Evolutionary conservation across 1,140 invertebrate species (phyloP).

Genomic region (Hyposmocoma kahamanoa): DNA sequence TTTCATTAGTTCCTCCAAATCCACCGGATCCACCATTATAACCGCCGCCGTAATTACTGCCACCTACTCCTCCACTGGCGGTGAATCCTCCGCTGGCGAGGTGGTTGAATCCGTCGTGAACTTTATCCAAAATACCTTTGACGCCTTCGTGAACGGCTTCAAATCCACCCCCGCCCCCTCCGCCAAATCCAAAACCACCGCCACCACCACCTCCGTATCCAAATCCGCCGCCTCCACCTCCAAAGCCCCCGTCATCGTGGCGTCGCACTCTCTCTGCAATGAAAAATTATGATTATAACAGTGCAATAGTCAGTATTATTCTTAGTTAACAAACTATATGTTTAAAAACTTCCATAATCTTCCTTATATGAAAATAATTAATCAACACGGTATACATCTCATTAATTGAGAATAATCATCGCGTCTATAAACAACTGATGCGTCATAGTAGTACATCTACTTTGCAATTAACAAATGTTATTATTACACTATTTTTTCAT

Average conservation of each 20-base stretch:
- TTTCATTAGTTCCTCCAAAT: constrained; percentile 16
- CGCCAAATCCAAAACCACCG: constrained; percentile 35
- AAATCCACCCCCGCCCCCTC: constrained; percentile 32
- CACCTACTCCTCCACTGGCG: constrained; percentile 2
- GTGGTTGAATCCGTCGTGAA: constrained; percentile 9
- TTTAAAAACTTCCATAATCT: no score
- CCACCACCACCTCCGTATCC: constrained; percentile 23
- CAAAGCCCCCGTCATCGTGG: constrained; percentile 24
- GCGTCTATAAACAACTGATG: no score
- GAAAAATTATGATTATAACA: no score
- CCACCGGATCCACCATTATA: constrained; percentile 14
- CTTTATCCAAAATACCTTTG: constrained; percentile 11
- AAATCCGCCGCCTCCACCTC: constrained; percentile 27
- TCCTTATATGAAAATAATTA: no score
- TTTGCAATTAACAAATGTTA: no score
- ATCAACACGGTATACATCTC: no score
- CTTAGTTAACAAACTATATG: no score
- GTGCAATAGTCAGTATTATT: no score
- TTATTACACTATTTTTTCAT: no score
- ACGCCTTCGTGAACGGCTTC: constrained; percentile 14
- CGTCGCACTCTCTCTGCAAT: constrained; percentile 1
- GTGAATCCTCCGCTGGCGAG: constrained; percentile 4
- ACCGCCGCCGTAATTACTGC: neutral
- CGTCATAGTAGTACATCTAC: no score
- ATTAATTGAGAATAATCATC: no score